phyloP scores from a whole-genome alignment of 2,797 vertebrate species.

The Acanthurus lineatus region DNA sequence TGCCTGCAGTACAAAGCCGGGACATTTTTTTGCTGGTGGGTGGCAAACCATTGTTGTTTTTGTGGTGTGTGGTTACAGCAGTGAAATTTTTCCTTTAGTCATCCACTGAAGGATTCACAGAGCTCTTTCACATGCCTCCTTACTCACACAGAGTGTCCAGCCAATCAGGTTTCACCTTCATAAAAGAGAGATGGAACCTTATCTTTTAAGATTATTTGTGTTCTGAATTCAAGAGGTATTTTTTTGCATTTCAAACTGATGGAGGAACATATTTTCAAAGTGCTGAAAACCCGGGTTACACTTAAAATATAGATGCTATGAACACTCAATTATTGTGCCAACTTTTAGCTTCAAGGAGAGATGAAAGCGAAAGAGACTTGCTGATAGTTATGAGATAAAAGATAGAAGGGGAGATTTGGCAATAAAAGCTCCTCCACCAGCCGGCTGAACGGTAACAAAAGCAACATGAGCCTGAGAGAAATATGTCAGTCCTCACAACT shows the following conservation, averaged over 20 bases:
- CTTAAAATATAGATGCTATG: no score
- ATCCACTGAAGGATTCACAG: conserved; percentile 5
- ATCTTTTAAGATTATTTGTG: background rate
- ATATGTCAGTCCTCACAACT: conserved; percentile 29
- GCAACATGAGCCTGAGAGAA: conserved; percentile 13
- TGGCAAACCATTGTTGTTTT: conserved; percentile 16
- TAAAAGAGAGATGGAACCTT: conserved; percentile 18
- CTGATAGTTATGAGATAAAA: conserved; percentile 10
- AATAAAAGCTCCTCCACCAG: conserved; percentile 5
- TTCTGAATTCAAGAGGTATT: background rate
- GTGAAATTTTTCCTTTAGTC: background rate
- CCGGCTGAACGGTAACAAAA: conserved; percentile 29
- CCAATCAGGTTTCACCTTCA: conserved; percentile 26
- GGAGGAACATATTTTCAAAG: no score
- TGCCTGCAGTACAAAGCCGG: background rate
- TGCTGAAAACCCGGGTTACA: no score
- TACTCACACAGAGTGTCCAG: background rate
- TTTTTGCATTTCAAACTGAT: no score
- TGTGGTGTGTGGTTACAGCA: conserved; percentile 1
- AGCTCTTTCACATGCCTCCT: background rate
- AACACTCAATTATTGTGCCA: conserved; percentile 24
- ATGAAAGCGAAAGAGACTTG: conserved; percentile 21
- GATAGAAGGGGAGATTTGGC: conserved; percentile 17
- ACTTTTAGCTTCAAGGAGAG: conserved; percentile 3
- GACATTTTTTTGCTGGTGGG: background rate